phyloP scores from a whole-genome alignment of 1,140 invertebrate genomes.

The Ganaspis sp. region DNA sequence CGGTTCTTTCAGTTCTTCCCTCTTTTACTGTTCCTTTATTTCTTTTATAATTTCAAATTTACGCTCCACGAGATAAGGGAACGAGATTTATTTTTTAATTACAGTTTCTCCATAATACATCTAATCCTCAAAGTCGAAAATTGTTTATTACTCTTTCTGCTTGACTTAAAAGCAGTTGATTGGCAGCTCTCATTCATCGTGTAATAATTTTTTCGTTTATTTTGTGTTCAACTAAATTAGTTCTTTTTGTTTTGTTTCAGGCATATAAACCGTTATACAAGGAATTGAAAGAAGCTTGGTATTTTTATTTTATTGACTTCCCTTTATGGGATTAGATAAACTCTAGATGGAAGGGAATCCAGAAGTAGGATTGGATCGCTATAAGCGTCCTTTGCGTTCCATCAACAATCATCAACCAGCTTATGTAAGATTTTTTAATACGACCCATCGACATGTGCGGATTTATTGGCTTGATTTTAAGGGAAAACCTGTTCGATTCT shows the following conservation, averaged over 20 bases:
- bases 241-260: conserved; percentile 1
- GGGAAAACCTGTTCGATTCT: conserved; percentile 79
- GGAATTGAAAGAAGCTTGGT: background rate
- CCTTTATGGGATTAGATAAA: conserved; percentile 19
- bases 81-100: background rate
- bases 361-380: conserved; percentile 14
- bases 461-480: conserved; percentile 86
- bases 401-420: conserved; percentile 73
- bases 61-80: background rate
- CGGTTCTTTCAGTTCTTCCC: background rate
- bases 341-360: conserved; percentile 26
- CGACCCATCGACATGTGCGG: conserved; percentile 79
- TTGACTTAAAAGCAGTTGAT: too few species aligned
- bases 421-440: conserved; percentile 83
- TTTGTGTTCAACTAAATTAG: background rate
- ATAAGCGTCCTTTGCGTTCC: conserved; percentile 66
- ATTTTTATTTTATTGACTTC: background rate
- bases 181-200: background rate
- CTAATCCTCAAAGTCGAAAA: background rate
- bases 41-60: background rate
- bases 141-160: background rate
- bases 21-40: background rate
- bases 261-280: background rate
- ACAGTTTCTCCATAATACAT: background rate
- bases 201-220: background rate